Evolutionary conservation across 2,888 invertebrate species (phyloP), one percentile per base, ranked within the genome.

Genomic region (Laspeyria flexula): DNA sequence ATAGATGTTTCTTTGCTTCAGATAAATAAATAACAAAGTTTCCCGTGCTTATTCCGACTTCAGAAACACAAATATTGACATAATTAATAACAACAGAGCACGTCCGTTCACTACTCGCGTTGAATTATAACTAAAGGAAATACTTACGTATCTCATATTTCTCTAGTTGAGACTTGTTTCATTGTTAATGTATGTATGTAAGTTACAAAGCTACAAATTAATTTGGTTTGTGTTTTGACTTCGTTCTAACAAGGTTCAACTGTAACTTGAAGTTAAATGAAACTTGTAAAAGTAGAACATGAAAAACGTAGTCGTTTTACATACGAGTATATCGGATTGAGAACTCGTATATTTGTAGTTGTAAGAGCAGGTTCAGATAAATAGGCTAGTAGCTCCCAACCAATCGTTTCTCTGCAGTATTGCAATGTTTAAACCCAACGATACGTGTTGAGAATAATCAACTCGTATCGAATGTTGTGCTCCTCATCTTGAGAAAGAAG

Each of bases 41-140:
- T 75, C 70, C 71, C 71, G 62, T 75, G 66, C 77, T 82, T 82
- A 83, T 80, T 82, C 64, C 78, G 74, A 81, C 79, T 83, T 81
- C 74, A 69, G 79, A 66, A 81, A 76, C 79, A 81, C 83, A 83
- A 86, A 86, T 83, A 86, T 86, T 86, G 84, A 84, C 82, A 81
- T 84, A 84, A 87, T 85, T 86, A 87, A 85, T 85, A 85, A 78
- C 71, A 80, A 79, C 80, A 66, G 79, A 73, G 80, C 85, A 84
- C 85, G 85, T 81, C 68, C 77, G 74, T 69, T 69, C 63, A 64
- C 75, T 80, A 77, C 81, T 75, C 71, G 77, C 51, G 60, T 68
- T 77, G 83, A 81, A 82, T 85, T 74, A 77, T 74, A 80, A 78
- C 73, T 75, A 75, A 73, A 70, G 63, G 61, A 71, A 70, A 71